These are phyloP conservation scores for Cyclophora albipunctata DNA, from an alignment of 2,888 invertebrate genomes.

Conservation along the genomic window DNA sequence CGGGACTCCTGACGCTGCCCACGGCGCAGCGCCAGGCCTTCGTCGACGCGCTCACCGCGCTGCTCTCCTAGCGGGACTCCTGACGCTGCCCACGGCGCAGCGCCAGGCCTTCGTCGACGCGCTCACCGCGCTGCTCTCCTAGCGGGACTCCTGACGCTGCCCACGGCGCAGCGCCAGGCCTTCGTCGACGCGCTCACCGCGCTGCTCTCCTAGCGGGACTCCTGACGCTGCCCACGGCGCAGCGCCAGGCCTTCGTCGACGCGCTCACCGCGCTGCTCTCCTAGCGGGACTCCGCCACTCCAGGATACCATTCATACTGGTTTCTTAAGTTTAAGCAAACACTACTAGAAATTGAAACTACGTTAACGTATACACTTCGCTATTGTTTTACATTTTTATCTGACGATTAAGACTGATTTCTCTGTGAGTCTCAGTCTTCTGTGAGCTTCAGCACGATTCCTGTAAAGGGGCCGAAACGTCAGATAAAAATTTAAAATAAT, in stretches of 20 bases:
- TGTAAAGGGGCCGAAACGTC: too few species aligned
- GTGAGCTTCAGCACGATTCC: neutral
- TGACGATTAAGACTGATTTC: neutral
- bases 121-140: constrained; percentile 81
- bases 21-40: constrained; percentile 87
- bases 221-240: constrained; percentile 85
- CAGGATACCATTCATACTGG: too few species aligned
- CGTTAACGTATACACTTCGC: neutral
- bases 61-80: constrained; percentile 78
- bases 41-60: constrained; percentile 88
- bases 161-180: constrained; percentile 84
- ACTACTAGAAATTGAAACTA: too few species aligned
- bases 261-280: constrained; percentile 84
- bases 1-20: constrained; percentile 86
- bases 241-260: constrained; percentile 90
- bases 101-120: constrained; percentile 92
- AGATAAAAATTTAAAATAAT: too few species aligned
- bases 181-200: constrained; percentile 92
- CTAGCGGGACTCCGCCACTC: constrained; percentile 13
- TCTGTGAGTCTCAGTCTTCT: neutral
- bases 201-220: constrained; percentile 77
- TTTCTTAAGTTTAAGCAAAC: too few species aligned
- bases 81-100: constrained; percentile 85
- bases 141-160: constrained; percentile 85
- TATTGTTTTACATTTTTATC: neutral